Evolutionary conservation across 2,113 vertebrate genomes (phyloP).

Genomic region (Heterotis niloticus): DNA sequence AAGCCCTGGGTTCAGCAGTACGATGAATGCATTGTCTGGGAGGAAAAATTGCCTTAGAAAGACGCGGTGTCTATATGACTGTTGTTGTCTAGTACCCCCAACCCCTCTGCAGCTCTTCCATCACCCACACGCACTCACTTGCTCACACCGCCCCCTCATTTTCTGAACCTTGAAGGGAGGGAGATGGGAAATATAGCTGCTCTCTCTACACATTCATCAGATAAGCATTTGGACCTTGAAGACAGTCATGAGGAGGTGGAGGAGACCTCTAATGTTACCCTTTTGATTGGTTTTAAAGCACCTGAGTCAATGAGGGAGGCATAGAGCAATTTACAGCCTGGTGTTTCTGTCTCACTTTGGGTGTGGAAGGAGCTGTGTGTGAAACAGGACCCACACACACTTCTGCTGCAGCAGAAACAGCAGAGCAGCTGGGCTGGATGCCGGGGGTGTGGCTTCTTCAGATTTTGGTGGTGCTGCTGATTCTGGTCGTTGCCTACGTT

Average conservation of each 20-base stretch:
- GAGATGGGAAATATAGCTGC: slow-evolving; percentile 7
- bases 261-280: neutral
- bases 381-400: neutral
- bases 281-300: neutral
- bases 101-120: neutral
- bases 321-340: neutral
- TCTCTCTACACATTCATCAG: neutral
- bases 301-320: neutral
- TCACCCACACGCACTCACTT: neutral
- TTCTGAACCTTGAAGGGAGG: neutral
- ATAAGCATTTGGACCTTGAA: neutral
- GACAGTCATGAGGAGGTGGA: neutral
- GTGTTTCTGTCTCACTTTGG: neutral
- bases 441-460: no score
- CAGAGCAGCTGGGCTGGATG: neutral
- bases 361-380: neutral
- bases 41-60: slow-evolving; percentile 3
- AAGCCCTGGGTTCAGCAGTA: neutral
- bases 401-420: neutral
- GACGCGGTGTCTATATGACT: neutral
- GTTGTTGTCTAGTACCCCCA: neutral
- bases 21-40: neutral
- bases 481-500: neutral
- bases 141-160: no score
- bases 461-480: no score